Conservation (phyloP, 2,113 vertebrate species). For the Hyla sarda region DNA sequence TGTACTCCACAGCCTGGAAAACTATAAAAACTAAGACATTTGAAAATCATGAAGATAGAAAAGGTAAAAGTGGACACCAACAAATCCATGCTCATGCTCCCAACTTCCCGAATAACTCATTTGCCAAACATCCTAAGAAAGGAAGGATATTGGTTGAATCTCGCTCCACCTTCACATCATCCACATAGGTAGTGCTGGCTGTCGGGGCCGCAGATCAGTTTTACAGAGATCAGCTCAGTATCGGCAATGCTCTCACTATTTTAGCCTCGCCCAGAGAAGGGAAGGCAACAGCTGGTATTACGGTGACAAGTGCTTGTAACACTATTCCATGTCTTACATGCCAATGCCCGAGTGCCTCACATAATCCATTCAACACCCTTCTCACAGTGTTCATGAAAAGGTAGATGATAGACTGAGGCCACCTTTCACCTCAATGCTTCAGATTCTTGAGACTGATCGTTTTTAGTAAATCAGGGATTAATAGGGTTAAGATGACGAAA, state of each 20-base stretch:
- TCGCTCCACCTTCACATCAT: neutral
- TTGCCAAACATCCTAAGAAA: neutral
- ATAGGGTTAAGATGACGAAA: no score
- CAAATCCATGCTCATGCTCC: no score
- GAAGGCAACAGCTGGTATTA: constrained; percentile 44
- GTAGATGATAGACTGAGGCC: neutral
- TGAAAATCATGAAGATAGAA: neutral
- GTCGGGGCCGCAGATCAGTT: neutral
- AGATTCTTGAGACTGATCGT: neutral
- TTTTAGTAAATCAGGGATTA: no score
- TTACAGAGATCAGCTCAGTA: neutral
- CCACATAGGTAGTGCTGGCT: neutral
- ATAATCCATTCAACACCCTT: constrained; percentile 4
- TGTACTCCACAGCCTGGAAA: neutral
- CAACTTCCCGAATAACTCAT: neutral
- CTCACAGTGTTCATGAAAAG: neutral
- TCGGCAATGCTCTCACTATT: neutral
- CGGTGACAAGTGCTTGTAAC: constrained; percentile 43
- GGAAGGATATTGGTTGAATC: constrained; percentile 1
- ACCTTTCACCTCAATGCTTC: constrained; percentile 33
- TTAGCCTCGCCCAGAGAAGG: neutral
- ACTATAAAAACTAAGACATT: no score
- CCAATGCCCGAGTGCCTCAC: neutral
- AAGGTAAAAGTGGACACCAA: neutral
- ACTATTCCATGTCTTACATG: constrained; percentile 31